Evolutionary conservation across 2,888 invertebrate genomes (phyloP).

Genomic region (Amorpha juglandis): DNA sequence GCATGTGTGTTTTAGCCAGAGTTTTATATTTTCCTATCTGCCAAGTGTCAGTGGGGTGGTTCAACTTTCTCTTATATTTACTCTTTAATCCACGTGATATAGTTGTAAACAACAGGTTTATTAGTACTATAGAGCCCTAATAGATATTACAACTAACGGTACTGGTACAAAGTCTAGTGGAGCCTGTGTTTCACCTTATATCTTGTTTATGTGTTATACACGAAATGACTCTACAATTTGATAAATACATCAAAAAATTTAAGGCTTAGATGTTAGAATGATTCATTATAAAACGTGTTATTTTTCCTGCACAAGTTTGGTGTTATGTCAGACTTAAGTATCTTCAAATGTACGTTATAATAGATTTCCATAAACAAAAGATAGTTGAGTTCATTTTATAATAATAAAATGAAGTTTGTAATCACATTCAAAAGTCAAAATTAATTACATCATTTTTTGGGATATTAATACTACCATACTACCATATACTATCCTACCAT

Average conservation of each 20-base stretch:
- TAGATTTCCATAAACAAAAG: too few species aligned
- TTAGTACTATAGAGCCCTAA: background rate
- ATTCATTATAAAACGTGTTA: background rate
- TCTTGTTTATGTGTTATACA: conserved; percentile 3
- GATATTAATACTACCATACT: background rate
- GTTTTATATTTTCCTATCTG: conserved; percentile 44
- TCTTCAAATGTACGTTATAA: too few species aligned
- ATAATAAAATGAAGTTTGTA: too few species aligned
- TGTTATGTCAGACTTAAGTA: too few species aligned
- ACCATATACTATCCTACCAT: background rate
- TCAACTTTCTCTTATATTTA: conserved; percentile 51
- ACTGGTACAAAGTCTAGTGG: background rate
- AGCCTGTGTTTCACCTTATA: background rate
- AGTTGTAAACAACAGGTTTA: conserved; percentile 16
- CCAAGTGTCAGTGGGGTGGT: conserved; percentile 41
- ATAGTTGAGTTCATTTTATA: too few species aligned
- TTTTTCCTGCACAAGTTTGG: too few species aligned
- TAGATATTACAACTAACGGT: conserved; percentile 12
- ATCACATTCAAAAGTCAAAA: too few species aligned
- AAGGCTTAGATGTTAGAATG: background rate
- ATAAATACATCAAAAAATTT: background rate
- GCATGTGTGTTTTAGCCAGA: conserved; percentile 24
- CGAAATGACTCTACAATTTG: background rate
- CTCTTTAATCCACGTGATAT: conserved; percentile 31
- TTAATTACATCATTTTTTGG: conserved; percentile 4